Conservation (phyloP, 2,113 vertebrate genomes). For the Elephas maximus region DNA sequence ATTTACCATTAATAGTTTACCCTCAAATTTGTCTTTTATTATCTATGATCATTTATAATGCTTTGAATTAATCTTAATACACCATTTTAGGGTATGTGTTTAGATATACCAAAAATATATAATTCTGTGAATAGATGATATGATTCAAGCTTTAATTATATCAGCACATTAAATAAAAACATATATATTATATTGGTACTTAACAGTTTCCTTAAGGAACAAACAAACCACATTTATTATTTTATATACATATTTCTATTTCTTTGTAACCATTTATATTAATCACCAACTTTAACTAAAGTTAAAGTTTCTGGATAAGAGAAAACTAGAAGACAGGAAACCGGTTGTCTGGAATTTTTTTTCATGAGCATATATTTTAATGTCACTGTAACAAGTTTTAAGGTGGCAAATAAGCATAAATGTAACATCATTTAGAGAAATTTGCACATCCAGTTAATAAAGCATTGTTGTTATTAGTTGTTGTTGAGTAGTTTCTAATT, state of each 20-base stretch:
- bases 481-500: not conserved
- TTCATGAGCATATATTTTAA: not conserved
- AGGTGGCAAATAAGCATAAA: not conserved
- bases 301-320: constrained; percentile 2
- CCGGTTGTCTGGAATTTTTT: not conserved
- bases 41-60: not conserved
- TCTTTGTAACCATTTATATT: constrained; percentile 10
- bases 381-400: constrained; percentile 17
- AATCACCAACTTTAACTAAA: not conserved
- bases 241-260: not conserved
- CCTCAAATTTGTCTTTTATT: not conserved
- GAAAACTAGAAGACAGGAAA: not conserved
- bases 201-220: constrained; percentile 1
- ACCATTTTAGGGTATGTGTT: not conserved
- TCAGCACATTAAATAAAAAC: constrained; percentile 31
- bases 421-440: constrained; percentile 12
- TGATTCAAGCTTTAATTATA: not conserved
- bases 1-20: not conserved
- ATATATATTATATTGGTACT: not conserved
- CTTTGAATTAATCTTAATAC: not conserved
- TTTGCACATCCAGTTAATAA: not conserved
- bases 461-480: too few relatives aligned
- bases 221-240: not conserved
- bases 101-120: not conserved
- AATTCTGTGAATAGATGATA: not conserved